Percentiles rank a stretch among this genome's conserved stretches.
Evolutionary conservation across 2,113 vertebrate genomes (phyloP).

Genomic region (Corythornis vintsioides): DNA sequence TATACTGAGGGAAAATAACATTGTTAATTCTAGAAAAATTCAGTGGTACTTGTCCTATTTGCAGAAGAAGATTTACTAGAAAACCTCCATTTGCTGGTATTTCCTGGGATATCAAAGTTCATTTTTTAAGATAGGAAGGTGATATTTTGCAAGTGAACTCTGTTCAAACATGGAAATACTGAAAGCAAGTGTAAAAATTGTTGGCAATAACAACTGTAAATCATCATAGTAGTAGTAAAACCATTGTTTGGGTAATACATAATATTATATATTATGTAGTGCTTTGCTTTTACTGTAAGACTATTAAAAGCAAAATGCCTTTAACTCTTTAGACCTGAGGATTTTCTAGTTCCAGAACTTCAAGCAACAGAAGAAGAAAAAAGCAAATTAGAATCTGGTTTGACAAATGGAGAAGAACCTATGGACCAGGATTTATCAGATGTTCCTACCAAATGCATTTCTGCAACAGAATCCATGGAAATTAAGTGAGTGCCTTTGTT

Average conservation of each 20-base stretch:
- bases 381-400: slow-evolving; percentile 90
- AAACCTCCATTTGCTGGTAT: neutral
- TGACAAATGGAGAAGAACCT: slow-evolving; percentile 97
- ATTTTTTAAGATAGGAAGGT: neutral
- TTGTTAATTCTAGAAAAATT: neutral
- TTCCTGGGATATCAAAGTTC: neutral
- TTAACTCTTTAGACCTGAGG: slow-evolving; percentile 85
- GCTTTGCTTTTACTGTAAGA: neutral
- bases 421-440: slow-evolving; percentile 98
- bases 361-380: slow-evolving; percentile 98
- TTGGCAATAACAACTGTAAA: neutral
- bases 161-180: neutral
- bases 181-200: neutral
- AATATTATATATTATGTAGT: neutral
- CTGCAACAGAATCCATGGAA: slow-evolving; percentile 90
- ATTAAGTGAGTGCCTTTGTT: slow-evolving; percentile 86
- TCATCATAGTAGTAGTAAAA: neutral
- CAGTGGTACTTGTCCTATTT: neutral
- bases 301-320: slow-evolving; percentile 33
- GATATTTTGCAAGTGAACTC: neutral
- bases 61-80: neutral
- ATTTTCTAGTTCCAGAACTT: slow-evolving; percentile 97
- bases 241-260: neutral
- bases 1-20: neutral
- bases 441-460: slow-evolving; percentile 95